These are phyloP conservation scores for Trissolcus basalis DNA, from an alignment of 1,140 invertebrate genomes.

Conservation along the genomic window DNA sequence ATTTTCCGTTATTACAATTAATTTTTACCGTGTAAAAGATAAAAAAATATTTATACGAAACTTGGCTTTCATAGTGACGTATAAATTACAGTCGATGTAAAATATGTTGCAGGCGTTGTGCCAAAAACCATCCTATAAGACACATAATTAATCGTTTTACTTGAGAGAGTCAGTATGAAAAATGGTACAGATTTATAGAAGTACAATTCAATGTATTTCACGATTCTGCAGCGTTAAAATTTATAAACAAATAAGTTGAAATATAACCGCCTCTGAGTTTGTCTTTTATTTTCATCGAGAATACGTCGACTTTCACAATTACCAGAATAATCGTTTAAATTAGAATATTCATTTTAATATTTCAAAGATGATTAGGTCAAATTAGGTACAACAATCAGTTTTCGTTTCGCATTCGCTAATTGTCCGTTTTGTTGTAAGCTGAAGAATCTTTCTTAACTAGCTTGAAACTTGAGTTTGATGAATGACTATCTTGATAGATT, in stretches of 20 bases:
- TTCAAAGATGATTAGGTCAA: no score
- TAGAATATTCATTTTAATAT: no score
- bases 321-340: no score
- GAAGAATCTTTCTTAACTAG: no score
- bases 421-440: no score
- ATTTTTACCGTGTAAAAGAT: slow-evolving; percentile 14
- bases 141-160: slow-evolving; percentile 56
- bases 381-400: no score
- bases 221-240: slow-evolving; percentile 4
- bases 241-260: slow-evolving; percentile 45
- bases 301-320: no score
- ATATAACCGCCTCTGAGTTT: slow-evolving; percentile 15
- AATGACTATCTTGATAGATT: no score
- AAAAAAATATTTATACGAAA: slow-evolving; percentile 49
- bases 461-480: no score
- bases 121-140: slow-evolving; percentile 51
- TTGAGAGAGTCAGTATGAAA: slow-evolving; percentile 47
- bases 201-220: slow-evolving; percentile 35
- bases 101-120: slow-evolving; percentile 52
- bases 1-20: slow-evolving; percentile 20
- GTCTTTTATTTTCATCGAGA: neutral
- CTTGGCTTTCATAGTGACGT: slow-evolving; percentile 46
- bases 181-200: slow-evolving; percentile 48
- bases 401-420: no score
- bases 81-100: slow-evolving; percentile 56